Evolutionary conservation across 2,888 invertebrate genomes (phyloP), one percentile per base, ranked within the genome.

Genomic region (Alentia gelatinosa): DNA sequence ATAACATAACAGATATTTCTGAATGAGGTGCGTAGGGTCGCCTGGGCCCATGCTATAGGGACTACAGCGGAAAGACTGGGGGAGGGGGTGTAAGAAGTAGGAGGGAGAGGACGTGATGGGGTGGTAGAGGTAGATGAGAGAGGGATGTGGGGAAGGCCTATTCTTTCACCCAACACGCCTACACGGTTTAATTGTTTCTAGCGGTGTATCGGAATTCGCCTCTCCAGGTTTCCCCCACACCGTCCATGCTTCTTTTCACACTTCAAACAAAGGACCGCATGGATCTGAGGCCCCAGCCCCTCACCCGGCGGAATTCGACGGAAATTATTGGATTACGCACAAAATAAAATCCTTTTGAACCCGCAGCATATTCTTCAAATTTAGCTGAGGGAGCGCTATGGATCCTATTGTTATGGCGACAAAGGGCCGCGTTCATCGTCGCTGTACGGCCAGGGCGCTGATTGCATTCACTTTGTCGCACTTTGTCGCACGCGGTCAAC

Each of bases 251-350:
- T 79, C 79, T 79, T 79, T 39, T 79, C 79, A 79, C 79, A 39
- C 79, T 39, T 79, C 79, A 39, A 39, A 79, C 79, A 79, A 79
- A 79, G 37, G 79, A 26, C 39, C 39, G 15, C 33, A 47, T 1
- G 86, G 86, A 86, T 86, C 86, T 86, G 42, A 86, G 86, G 86
- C 86, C 30, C 63, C 63, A 5, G 4, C 74, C 33, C 74, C 30
- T 74, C 50, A 47, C 42, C 86, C 42, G 23, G 35, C 26, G 86
- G 86, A 86, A 47, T 50, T 50, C 86, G 50, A 47, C 86, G 86
- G 86, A 86, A 86, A 86, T 86, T 86, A 86, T 86, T 47, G 86
- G 86, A 86, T 86, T 86, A 86, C 42, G 30, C 86, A 86, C 86
- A 86, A 86, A 86, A 86, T 86, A 86, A 86, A 47, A 50, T 47